Evolutionary conservation across 2,797 vertebrate species (phyloP).

Genomic region (Sphenodon punctatus): DNA sequence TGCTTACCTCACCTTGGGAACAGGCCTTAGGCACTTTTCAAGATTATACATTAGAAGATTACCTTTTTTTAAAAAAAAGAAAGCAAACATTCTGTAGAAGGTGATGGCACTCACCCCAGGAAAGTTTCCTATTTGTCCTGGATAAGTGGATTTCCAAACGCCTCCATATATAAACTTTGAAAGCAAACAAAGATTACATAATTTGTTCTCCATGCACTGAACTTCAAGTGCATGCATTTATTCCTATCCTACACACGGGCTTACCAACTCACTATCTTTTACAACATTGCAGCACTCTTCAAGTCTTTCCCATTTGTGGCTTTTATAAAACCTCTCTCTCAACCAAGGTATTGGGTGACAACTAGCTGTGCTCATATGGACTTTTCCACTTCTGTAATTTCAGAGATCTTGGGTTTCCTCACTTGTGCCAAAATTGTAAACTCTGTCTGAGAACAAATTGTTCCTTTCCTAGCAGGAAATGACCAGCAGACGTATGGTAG

Average conservation of each 20-base stretch:
- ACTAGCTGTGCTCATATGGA: neutral
- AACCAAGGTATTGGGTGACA: neutral
- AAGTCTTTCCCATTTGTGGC: neutral
- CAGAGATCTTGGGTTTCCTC: neutral
- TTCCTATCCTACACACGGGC: neutral
- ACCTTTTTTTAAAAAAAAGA: neutral
- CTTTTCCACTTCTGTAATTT: constrained; percentile 12
- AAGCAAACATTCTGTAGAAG: neutral
- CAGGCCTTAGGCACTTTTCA: neutral
- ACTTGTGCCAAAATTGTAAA: constrained; percentile 5
- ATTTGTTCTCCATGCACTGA: neutral
- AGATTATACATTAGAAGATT: neutral
- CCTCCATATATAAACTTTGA: neutral
- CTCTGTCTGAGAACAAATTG: constrained; percentile 26
- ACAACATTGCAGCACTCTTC: constrained; percentile 24
- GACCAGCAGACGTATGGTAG: constrained; percentile 22
- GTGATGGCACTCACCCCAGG: neutral
- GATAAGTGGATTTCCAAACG: neutral
- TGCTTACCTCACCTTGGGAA: neutral
- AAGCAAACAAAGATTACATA: constrained; percentile 1
- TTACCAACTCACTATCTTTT: constrained; percentile 20
- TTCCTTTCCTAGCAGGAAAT: constrained; percentile 4
- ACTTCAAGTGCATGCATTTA: neutral
- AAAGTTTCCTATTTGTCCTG: neutral
- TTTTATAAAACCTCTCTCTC: neutral